Evolutionary conservation across 1,140 invertebrate species (phyloP), one percentile per base, ranked within the genome.

Genomic region (Doryteuthis pealeii): DNA sequence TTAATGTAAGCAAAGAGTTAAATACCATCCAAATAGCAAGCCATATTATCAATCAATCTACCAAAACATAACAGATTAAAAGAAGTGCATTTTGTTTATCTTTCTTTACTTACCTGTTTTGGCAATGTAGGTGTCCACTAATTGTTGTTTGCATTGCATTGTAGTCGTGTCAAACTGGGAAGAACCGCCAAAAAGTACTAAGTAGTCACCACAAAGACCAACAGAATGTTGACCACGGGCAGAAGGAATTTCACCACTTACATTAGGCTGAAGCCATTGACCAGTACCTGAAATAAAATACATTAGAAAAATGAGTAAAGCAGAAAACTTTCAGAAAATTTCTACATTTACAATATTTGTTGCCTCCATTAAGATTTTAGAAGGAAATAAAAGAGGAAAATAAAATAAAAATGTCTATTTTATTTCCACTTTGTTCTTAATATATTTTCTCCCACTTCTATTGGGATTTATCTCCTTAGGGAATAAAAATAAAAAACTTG

Each of bases 131-230:
- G 81, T 82, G 73, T 86, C 84, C 62, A 77, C 77, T 70, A 74
- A 79, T 54, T 82, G 80, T 30, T 78, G 76, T 43, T 80, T 75
- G 70, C 87, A 88, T 76, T 85, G 83, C 83, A 84, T 85, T 2
- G 75, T 85, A 31, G 86, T 83, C 18, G 77, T 1, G 78, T 79
- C 80, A 71, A 85, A 87, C 22, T 83, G 72, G 14, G 78, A 74
- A 1, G 87, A 85, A 14, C 86, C 86, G 33, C 87, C 87, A 81
- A 80, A 86, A 66, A 88, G 43, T 4, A 88, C 79, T 14, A 88
- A 35, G 1, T 75, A 30, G 40, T 86, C 78, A 1, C 81, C 81
- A 45, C 79, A 75, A 31, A 84, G 79, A 26, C 69, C 78, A 14
- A 81, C 81, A 33, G 83, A 80, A 73, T 87, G 85, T 65, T 82